Percentiles rank a stretch among this genome's conserved stretches.
These are phyloP conservation scores for Odobenus rosmarus DNA, from an alignment of 2,113 vertebrate species.

Conservation along the genomic window DNA sequence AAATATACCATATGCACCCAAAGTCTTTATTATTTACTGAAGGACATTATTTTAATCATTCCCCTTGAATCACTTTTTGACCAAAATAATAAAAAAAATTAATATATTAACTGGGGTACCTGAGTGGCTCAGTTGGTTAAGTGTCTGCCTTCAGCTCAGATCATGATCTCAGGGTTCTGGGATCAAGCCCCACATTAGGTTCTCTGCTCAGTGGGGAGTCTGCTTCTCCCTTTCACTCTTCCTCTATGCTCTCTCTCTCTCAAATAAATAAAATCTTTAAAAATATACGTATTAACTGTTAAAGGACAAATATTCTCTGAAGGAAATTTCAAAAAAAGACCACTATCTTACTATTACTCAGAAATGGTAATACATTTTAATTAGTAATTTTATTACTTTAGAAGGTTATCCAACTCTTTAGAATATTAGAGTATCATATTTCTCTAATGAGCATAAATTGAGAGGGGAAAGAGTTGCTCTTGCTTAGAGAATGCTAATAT, in stretches of 20 bases:
- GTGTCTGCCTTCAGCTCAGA: too few relatives aligned
- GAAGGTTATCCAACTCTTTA: conserved; percentile 2
- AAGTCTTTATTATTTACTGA: not conserved
- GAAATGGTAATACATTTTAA: conserved; percentile 7
- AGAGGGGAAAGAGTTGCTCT: not conserved
- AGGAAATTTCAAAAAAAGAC: conserved; percentile 67
- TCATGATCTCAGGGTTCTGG: too few relatives aligned
- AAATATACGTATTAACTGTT: not conserved
- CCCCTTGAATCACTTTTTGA: not conserved
- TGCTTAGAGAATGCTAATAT: conserved; percentile 16
- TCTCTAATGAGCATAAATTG: conserved; percentile 25
- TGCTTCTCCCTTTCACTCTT: too few relatives aligned
- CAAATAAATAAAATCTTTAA: too few relatives aligned
- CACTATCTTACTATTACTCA: not conserved
- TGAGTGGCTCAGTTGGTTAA: too few relatives aligned
- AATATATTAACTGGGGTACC: too few relatives aligned
- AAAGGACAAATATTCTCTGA: not conserved
- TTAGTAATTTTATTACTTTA: conserved; percentile 46
- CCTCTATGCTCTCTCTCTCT: too few relatives aligned
- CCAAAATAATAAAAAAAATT: conserved; percentile 2
- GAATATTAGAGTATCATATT: conserved; percentile 36
- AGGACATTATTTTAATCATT: conserved; percentile 18
- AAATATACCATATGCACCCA: not conserved
- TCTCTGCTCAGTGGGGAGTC: too few relatives aligned
- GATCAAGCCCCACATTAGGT: too few relatives aligned